Percentiles rank a stretch among this genome's conserved stretches.
Conservation (phyloP, 2,113 vertebrate species). For the Ptychochromis oligacanthus region DNA sequence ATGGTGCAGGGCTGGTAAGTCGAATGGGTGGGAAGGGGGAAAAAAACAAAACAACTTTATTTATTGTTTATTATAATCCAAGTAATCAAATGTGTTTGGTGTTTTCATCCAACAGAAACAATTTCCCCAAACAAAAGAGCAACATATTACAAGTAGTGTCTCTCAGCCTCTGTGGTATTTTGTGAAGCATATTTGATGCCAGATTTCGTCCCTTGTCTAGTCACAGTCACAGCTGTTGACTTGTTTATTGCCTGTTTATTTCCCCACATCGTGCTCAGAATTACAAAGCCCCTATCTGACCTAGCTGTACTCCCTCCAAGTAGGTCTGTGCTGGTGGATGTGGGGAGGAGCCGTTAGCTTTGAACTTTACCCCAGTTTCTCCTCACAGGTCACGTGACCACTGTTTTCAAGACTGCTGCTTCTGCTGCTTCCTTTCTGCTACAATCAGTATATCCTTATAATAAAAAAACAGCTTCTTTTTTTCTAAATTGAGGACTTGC, state of each 20-base stretch:
- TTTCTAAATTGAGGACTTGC: neutral
- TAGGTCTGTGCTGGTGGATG: neutral
- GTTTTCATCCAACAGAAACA: neutral
- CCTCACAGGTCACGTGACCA: constrained; percentile 20
- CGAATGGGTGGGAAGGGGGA: neutral
- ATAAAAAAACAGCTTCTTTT: neutral
- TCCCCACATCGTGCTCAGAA: neutral
- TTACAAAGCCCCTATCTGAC: constrained; percentile 35
- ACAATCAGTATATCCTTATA: fast-evolving
- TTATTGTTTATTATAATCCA: neutral
- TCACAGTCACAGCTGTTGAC: constrained; percentile 7
- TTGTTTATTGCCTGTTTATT: constrained; percentile 19
- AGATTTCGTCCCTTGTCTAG: neutral
- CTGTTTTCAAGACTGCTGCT: neutral
- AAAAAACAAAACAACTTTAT: neutral
- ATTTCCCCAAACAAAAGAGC: neutral
- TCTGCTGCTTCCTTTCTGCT: neutral
- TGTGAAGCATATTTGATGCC: neutral
- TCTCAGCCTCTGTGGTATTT: neutral
- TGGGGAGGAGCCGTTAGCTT: neutral
- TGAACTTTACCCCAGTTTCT: constrained; percentile 76
- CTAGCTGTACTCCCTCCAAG: constrained; percentile 38
- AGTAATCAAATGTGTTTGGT: neutral
- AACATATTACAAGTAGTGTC: neutral
- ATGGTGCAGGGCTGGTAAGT: constrained; percentile 93